Base-by-base conservation (phyloP, 1,140 invertebrate genomes). In the Rhyacophila brunnea region DNA sequence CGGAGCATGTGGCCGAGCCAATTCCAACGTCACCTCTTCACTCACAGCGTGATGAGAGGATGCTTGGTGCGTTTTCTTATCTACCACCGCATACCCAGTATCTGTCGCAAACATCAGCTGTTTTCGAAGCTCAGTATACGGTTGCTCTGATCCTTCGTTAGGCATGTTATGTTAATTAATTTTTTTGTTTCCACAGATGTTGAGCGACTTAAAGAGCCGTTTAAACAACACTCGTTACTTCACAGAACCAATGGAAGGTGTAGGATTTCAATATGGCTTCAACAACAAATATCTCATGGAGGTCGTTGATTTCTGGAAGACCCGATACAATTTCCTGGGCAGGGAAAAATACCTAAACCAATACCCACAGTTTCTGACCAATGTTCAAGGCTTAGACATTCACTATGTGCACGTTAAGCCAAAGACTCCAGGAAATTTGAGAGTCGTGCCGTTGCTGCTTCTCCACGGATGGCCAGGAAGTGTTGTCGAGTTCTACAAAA, bases 401-500 rank as follows among this genome's bases (percentile, higher is more conserved):
- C 75, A 79, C 64, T 79, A 65, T 58, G 64, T 79, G 23, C 72
- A 73, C 66, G 74, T 78, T 0, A 73, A 71, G 43, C 75, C 74
- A 9, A 64, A 73, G 67, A 68, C 70, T 0, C 56, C 69, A 6
- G 47, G 57, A 6, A n/a, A 64, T 14, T 68, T 68, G 18, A 63
- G 66, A 6, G 77, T 90, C 1, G 55, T 88, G 3, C 90, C 90
- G 1, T 46, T 93, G n/a, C 66, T 95, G 0, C 11, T 96, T 1
- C 60, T 92, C 2, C 92, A 96, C 67, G 93, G 93, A 5, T 96
- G 92, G 92, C 93, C 93, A 1, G 92, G 94, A 23, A 90, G 89
- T 0, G 78, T 95, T 0, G 77, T 87, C 10, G 92, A 96, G 71
- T 95, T 95, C 70, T 88, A 91, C 61, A 87, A 92, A 66, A 77